Evolutionary conservation across 1,140 invertebrate species (phyloP).

Genomic region (Lordiphosa collinella): DNA sequence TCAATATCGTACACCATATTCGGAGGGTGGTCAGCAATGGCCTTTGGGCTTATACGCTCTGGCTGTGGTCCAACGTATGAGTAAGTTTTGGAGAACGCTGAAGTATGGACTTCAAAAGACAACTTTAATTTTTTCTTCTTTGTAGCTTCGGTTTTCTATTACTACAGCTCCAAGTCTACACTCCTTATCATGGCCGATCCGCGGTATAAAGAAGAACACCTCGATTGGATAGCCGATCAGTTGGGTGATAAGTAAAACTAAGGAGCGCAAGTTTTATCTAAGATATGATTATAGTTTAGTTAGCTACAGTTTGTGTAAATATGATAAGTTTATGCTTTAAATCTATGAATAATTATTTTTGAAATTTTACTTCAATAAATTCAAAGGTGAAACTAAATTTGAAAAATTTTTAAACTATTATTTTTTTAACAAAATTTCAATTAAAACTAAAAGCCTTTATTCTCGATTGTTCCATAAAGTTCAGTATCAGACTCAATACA

Average conservation of each 20-base stretch:
- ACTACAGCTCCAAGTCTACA: slow-evolving; percentile 87
- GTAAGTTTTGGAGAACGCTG: slow-evolving; percentile 28
- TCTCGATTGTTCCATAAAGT: too few species aligned
- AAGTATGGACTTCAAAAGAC: not conserved
- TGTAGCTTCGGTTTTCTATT: slow-evolving; percentile 86
- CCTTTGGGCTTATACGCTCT: slow-evolving; percentile 53
- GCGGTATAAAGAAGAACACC: slow-evolving; percentile 85
- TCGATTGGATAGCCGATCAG: slow-evolving; percentile 85
- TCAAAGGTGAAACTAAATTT: not conserved
- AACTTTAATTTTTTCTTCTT: slow-evolving; percentile 14
- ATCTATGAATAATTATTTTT: slow-evolving; percentile 4
- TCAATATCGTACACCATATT: slow-evolving; percentile 37
- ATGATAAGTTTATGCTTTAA: slow-evolving; percentile 15
- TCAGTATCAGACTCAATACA: too few species aligned
- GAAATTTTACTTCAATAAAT: not conserved
- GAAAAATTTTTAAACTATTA: not conserved
- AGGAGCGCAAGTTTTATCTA: not conserved
- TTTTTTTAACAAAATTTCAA: too few species aligned
- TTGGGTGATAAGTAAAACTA: slow-evolving; percentile 64
- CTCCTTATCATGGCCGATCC: slow-evolving; percentile 86
- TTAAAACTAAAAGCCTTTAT: too few species aligned
- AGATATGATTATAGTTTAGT: slow-evolving; percentile 22
- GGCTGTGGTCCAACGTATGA: slow-evolving; percentile 57
- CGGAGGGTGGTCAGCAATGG: slow-evolving; percentile 33
- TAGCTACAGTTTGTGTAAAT: slow-evolving; percentile 12